Evolutionary conservation across 2,888 invertebrate species (phyloP).

Genomic region (Epinotia demarniana): DNA sequence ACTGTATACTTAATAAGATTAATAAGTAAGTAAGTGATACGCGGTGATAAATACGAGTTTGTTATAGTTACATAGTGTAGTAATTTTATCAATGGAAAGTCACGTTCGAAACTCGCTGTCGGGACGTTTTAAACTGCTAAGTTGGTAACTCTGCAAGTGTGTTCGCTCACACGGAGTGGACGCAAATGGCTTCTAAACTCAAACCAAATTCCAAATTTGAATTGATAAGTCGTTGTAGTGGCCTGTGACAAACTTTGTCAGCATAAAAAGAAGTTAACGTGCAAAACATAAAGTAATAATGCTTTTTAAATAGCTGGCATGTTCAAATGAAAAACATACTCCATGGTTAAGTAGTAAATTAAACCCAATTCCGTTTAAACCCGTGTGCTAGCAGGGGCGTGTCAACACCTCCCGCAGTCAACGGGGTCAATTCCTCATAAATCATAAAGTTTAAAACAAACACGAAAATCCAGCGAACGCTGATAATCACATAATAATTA

Average conservation of each 20-base stretch:
- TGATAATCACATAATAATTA: conserved; percentile 80
- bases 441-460: conserved; percentile 77
- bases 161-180: conserved; percentile 62
- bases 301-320: conserved; percentile 5
- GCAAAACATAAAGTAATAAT: background rate
- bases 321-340: conserved; percentile 26
- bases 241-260: conserved; percentile 18
- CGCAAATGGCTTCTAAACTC: conserved; percentile 51
- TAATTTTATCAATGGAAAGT: conserved; percentile 62
- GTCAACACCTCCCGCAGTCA: conserved; percentile 58
- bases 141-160: conserved; percentile 68
- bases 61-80: conserved; percentile 45
- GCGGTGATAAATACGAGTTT: conserved; percentile 2
- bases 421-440: conserved; percentile 74
- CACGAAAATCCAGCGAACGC: conserved; percentile 66
- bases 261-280: background rate
- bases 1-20: background rate
- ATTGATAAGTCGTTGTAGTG: conserved; percentile 34
- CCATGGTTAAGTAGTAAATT: conserved; percentile 40
- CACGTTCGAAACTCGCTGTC: conserved; percentile 69
- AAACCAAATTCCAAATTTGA: conserved; percentile 43
- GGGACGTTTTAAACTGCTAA: conserved; percentile 68
- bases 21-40: background rate
- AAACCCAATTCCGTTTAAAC: conserved; percentile 35
- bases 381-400: conserved; percentile 42